Base-by-base conservation (phyloP, 2,888 invertebrate species). In the Acanthosepion esculentum region DNA sequence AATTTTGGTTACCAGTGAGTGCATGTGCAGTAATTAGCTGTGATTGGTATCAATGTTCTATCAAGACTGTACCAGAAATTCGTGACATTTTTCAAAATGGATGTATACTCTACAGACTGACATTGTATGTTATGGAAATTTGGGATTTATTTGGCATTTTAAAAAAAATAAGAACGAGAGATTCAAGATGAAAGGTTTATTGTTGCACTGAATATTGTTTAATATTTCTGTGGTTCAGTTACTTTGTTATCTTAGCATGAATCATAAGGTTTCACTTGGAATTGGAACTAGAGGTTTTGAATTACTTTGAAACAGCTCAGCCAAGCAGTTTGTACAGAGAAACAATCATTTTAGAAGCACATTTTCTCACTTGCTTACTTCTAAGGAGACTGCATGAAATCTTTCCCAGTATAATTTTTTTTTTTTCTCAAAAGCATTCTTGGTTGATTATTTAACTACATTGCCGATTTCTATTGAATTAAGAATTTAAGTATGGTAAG, bases 161-260 rank as follows among this genome's bases (percentile, higher is more conserved):
- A 18, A 55, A 15, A 4, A 55, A 55, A 20, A 55, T 18, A 55
- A 55, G 20, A 4, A 20, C 8, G 20, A 55, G 55, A 55, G 4
- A 55, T 78, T 78, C 29, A 29, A 78, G 7, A 29, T 78, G 78
- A 78, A 29, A 29, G 78, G 78, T 78, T n/a, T 78, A 78, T 78
- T 15, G 33, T 78, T 78, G n/a, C 78, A 33, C n/a, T n/a, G 78
- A 78, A n/a, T 78, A 78, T 78, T 78, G n/a, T 78, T 78, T n/a
- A 15, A 78, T n/a, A n/a, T 78, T 78, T 78, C n/a, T n/a, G 12
- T 33, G 78, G 12, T 78, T n/a, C 33, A 18, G 10, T 78, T 78
- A n/a, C 78, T 59, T 59, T n/a, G 78, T n/a, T 78, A 78, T 78
- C n/a, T 78, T 78, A 78, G n/a, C n/a, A 33, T 78, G 78, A n/a